These are phyloP conservation scores for Sardinella longiceps DNA, from an alignment of 2,797 vertebrate species.

Conservation along the genomic window DNA sequence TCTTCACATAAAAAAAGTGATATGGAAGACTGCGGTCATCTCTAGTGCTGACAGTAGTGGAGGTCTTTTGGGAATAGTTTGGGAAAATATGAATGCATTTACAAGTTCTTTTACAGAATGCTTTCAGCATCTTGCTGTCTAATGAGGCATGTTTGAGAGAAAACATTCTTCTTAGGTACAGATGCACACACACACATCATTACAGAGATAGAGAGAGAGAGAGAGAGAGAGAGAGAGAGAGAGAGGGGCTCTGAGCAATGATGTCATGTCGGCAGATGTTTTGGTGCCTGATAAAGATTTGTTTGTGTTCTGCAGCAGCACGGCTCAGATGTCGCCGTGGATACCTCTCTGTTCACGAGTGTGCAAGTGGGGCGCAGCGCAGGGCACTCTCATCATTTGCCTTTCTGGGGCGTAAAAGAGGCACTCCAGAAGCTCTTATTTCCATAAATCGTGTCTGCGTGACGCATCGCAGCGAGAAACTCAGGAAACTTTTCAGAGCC, in stretches of 20 bases:
- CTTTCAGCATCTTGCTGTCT: neutral
- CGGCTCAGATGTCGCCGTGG: neutral
- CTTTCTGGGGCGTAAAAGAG: neutral
- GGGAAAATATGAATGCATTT: neutral
- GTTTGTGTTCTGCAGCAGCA: neutral
- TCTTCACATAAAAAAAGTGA: neutral
- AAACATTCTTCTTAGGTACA: neutral
- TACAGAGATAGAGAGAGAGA: neutral
- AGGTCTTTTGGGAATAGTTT: neutral
- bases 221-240: neutral
- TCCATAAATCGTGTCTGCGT: conserved; percentile 15
- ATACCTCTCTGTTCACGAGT: neutral
- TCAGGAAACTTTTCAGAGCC: neutral
- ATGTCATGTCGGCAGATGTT: conserved; percentile 13
- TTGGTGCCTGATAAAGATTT: conserved; percentile 7
- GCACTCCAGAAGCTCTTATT: neutral
- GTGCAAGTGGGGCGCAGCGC: neutral
- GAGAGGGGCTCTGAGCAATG: neutral
- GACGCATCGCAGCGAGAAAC: neutral
- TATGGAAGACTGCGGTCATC: neutral
- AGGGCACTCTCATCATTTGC: conserved; percentile 15
- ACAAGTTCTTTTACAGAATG: neutral
- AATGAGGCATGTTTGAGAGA: neutral
- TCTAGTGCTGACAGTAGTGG: neutral
- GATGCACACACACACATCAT: neutral